Base-by-base conservation (phyloP, 92 coral and sea anemone species). In the Desmophyllum pertusum region DNA sequence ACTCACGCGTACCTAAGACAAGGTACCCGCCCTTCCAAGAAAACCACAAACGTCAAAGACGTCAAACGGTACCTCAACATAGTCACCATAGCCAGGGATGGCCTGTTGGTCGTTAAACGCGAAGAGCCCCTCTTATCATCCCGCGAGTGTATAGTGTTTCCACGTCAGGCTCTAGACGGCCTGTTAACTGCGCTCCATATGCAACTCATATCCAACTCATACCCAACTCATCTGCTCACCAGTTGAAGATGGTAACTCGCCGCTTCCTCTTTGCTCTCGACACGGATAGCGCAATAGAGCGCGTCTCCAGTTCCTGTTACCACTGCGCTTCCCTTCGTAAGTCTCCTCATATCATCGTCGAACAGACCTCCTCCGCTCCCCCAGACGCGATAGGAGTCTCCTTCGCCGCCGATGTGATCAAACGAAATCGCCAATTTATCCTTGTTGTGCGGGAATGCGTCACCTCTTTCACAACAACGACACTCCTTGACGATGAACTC, bases 1-100 rank as follows among this genome's bases (percentile, higher is more conserved):
- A 87, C 89, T 5, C 88, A 75, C 70, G 90, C 89, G 0, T 90
- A 93, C 51, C 88, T 87, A 0, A 52, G 11, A 52, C 96, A 93
- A 61, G 93, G 96, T 33, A 82, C 94, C 17, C 39, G 90, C 14
- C 93, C 93, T 7, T 93, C 94, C 80, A 93, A 75, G 25, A 86
- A 86, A 35, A 73, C 88, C 30, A 86, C 84, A 17, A 93, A 90
- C 89, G 75, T 90, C n/a, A 87, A 76, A 48, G 90, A 92, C 53
- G 92, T 90, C 46, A 87, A 93, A 79, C 53, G 89, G 5, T 93
- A 87, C 50, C 75, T 89, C 8, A 85, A 89, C 31, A 86, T 89
- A 36, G 90, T 86, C 4, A 78, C 95, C 0, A 45, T 90, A 10
- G 90, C 88, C 6, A 21, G 50, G 0, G 92, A 93, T 72, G 92